A percentile compares a stretch with the other conserved stretches of the same genome.
phyloP scores from a whole-genome alignment of 2,797 vertebrate genomes.

The Acipenser oxyrinchus region DNA sequence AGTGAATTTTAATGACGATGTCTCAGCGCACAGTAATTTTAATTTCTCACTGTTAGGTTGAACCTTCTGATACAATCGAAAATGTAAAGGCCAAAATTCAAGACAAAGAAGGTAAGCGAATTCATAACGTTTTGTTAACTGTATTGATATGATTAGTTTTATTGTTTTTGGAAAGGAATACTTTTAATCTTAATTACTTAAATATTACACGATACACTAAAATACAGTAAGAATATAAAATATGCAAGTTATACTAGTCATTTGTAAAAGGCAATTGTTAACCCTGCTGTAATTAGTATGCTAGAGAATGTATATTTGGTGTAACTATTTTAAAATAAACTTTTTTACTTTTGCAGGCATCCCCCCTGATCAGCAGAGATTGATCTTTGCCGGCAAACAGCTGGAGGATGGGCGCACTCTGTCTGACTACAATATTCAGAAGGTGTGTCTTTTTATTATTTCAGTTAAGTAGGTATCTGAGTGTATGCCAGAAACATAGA shows the following conservation, averaged over 20 bases:
- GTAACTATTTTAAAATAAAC: neutral
- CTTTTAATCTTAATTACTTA: no score
- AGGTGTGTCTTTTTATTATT: slow-evolving; percentile 56
- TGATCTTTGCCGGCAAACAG: slow-evolving; percentile 96
- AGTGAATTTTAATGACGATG: no score
- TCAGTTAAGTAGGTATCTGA: no score
- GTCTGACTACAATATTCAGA: slow-evolving; percentile 96
- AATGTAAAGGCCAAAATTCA: slow-evolving; percentile 96
- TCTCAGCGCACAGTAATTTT: no score
- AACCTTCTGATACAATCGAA: slow-evolving; percentile 93
- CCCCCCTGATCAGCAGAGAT: slow-evolving; percentile 89
- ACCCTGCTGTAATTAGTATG: no score
- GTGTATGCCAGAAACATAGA: no score
- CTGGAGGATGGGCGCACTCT: slow-evolving; percentile 90
- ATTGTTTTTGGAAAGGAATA: no score
- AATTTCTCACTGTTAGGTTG: slow-evolving; percentile 61
- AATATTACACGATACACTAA: no score
- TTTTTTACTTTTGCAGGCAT: slow-evolving; percentile 61
- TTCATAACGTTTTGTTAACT: neutral
- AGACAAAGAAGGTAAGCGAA: slow-evolving; percentile 81
- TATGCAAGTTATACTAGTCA: no score
- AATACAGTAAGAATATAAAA: no score
- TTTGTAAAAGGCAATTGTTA: no score
- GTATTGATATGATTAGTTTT: neutral
- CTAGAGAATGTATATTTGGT: no score